Evolutionary conservation across 2,797 vertebrate genomes (phyloP).

Genomic region (Sebastes wilsoni): DNA sequence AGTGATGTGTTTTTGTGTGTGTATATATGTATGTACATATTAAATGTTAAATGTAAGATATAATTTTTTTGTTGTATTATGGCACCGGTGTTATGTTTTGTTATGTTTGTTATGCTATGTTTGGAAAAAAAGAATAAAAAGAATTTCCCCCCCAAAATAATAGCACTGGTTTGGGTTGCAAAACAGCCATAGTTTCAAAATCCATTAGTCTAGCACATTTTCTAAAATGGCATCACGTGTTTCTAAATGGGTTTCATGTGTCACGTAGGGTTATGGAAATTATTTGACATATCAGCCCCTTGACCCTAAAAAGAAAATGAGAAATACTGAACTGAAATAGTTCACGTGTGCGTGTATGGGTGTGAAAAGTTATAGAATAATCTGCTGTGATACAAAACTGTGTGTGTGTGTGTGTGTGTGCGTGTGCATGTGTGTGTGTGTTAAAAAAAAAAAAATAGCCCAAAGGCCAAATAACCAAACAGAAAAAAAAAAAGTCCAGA

Average conservation of each 20-base stretch:
- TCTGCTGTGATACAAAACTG: neutral
- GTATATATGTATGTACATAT: no score
- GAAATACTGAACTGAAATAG: neutral
- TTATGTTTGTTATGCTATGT: no score
- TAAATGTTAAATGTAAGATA: no score
- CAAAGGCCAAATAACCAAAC: conserved; percentile 9
- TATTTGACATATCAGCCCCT: neutral
- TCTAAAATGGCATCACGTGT: neutral
- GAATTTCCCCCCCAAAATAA: no score
- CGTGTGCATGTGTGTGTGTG: no score
- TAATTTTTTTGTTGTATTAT: no score
- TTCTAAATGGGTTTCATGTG: neutral
- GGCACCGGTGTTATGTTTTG: no score
- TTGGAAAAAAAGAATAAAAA: no score
- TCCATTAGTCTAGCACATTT: neutral
- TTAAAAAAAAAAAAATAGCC: neutral
- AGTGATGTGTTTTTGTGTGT: no score
- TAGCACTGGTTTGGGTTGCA: neutral
- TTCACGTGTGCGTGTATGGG: neutral
- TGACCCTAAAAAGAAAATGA: neutral
- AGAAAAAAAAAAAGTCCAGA: neutral
- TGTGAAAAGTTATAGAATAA: neutral
- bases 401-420: neutral
- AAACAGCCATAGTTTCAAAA: neutral
- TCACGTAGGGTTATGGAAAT: neutral